These are phyloP conservation scores for Machimus rusticus DNA, from an alignment of 2,888 invertebrate species.

Conservation along the genomic window DNA sequence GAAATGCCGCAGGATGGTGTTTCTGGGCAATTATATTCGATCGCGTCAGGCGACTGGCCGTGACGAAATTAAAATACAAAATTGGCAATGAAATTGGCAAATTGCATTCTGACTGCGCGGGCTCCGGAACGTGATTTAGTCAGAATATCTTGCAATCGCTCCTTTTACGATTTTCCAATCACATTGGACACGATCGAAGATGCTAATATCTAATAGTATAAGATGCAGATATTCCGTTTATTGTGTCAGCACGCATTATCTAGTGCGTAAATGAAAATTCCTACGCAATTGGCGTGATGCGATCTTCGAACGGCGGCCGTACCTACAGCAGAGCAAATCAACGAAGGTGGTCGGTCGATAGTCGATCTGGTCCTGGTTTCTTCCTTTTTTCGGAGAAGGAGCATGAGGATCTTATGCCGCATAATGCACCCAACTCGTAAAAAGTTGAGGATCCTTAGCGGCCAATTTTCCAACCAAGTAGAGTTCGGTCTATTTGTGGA, in stretches of 20 bases:
- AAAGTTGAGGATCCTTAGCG: neutral
- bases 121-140: neutral
- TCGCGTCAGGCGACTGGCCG: neutral
- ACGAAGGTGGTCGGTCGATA: conserved; percentile 2
- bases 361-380: neutral
- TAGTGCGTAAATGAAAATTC: neutral
- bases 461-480: conserved; percentile 4
- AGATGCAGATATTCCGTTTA: conserved; percentile 24
- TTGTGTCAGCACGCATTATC: conserved; percentile 1
- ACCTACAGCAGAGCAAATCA: conserved; percentile 30
- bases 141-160: neutral
- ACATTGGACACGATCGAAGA: neutral
- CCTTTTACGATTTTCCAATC: conserved; percentile 26
- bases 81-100: conserved; percentile 37
- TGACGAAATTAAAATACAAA: conserved; percentile 32
- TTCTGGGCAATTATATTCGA: neutral
- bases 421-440: neutral
- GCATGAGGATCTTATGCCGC: neutral
- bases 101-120: neutral
- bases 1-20: neutral
- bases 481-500: conserved; percentile 2
- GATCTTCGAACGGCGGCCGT: neutral
- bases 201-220: neutral
- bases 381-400: neutral
- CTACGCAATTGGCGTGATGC: neutral